Percentiles rank a stretch among this genome's conserved stretches.
Conservation (phyloP, 1,140 invertebrate genomes). For the Drosophila subpulchrella region DNA sequence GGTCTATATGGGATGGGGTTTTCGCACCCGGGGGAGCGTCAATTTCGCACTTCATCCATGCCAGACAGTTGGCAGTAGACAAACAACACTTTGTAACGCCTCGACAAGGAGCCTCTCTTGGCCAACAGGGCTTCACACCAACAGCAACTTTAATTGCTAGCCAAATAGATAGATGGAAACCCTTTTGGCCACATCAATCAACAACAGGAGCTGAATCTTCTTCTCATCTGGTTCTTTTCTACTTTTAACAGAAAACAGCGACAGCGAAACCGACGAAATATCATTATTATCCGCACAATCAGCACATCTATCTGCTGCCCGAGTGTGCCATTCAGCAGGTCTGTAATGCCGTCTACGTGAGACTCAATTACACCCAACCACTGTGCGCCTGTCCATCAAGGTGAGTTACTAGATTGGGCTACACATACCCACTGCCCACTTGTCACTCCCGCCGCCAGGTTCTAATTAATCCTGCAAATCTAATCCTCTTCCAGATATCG, state of each 20-base stretch:
- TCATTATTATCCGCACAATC: constrained; percentile 97
- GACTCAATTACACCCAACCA: constrained; percentile 96
- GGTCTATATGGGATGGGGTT: background rate
- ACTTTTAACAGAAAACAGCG: constrained; percentile 87
- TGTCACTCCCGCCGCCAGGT: constrained; percentile 30
- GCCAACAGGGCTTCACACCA: constrained; percentile 31
- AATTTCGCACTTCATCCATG: constrained; percentile 68
- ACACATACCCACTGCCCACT: constrained; percentile 18
- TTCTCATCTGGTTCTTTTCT: constrained; percentile 81
- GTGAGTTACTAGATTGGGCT: constrained; percentile 45
- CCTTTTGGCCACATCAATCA: constrained; percentile 55
- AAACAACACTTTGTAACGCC: constrained; percentile 44
- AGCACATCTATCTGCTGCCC: constrained; percentile 94
- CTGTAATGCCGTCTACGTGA: constrained; percentile 96
- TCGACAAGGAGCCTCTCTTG: constrained; percentile 49
- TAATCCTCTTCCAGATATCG: constrained; percentile 86
- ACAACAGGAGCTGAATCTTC: constrained; percentile 29
- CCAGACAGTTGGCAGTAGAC: constrained; percentile 40
- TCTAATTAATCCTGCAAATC: constrained; percentile 51
- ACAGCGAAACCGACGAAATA: constrained; percentile 95
- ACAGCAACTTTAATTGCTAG: constrained; percentile 39
- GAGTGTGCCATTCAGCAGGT: constrained; percentile 97
- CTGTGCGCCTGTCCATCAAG: constrained; percentile 94
- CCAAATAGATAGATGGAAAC: constrained; percentile 26
- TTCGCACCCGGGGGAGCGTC: constrained; percentile 35